Percentiles rank a stretch among this genome's conserved stretches.
Evolutionary conservation across 2,113 vertebrate genomes (phyloP).

Genomic region (Ramphastos sulfuratus): DNA sequence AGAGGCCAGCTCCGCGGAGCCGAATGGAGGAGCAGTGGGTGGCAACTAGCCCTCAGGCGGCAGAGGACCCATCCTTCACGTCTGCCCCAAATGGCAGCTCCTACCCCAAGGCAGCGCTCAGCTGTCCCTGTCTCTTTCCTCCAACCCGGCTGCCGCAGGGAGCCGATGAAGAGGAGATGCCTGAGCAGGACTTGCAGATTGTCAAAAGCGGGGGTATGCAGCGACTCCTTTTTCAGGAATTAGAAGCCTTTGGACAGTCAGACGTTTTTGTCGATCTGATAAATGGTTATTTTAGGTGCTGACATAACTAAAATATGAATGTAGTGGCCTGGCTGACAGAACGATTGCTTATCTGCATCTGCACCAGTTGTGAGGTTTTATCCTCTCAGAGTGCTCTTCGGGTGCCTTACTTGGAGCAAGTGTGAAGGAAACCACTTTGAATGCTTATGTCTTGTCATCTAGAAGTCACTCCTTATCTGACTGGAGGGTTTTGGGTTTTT

Average conservation of each 20-base stretch:
- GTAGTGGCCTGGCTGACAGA: neutral
- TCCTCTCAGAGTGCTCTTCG: neutral
- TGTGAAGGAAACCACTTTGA: neutral
- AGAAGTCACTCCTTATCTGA: neutral
- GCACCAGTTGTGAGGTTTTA: neutral
- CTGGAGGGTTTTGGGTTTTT: neutral
- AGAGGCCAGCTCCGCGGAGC: neutral
- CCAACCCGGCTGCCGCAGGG: neutral
- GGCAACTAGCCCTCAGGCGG: neutral
- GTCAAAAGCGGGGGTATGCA: fast-evolving
- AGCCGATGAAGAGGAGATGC: neutral
- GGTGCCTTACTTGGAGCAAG: neutral
- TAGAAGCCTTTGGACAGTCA: neutral
- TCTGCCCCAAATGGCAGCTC: neutral
- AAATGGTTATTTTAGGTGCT: neutral
- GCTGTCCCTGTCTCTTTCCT: neutral
- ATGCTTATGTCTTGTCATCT: neutral
- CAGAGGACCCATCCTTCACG: neutral
- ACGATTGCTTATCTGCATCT: neutral
- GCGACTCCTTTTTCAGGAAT: neutral
- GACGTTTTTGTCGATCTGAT: neutral
- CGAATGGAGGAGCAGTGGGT: neutral
- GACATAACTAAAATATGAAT: neutral
- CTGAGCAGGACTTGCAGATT: neutral
- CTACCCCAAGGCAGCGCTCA: neutral